Percentiles rank a stretch among this genome's conserved stretches.
These are phyloP conservation scores for Hylaea fasciaria DNA, from an alignment of 2,888 invertebrate species.

Conservation along the genomic window DNA sequence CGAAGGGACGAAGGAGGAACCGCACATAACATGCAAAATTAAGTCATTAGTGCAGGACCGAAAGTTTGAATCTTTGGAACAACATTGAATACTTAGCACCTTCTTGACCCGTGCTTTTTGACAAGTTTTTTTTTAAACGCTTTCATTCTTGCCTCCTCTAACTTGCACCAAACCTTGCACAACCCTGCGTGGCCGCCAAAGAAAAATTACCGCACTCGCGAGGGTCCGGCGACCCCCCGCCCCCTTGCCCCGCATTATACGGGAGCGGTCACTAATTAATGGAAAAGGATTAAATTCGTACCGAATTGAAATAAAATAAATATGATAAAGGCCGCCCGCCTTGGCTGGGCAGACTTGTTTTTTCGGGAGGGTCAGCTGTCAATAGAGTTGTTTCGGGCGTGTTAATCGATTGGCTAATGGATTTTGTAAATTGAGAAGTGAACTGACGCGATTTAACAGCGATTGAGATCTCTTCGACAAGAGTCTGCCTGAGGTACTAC, in stretches of 20 bases:
- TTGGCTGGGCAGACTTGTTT: constrained; percentile 52
- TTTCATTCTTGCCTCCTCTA: constrained; percentile 15
- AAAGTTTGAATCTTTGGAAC: no score
- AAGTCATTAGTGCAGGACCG: no score
- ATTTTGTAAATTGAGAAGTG: constrained; percentile 17
- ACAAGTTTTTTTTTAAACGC: no score
- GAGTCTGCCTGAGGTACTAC: no score
- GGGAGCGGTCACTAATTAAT: constrained; percentile 83
- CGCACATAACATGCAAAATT: no score
- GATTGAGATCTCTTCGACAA: no score
- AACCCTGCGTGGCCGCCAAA: constrained; percentile 67
- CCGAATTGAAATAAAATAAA: constrained; percentile 85
- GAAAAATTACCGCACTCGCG: constrained; percentile 78
- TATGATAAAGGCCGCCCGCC: constrained; percentile 77
- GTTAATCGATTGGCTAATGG: constrained; percentile 39
- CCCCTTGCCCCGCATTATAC: constrained; percentile 63
- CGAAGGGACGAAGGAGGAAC: no score
- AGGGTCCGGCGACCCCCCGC: constrained; percentile 64
- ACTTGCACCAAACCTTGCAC: constrained; percentile 46
- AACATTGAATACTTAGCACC: no score
- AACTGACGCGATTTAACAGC: not conserved
- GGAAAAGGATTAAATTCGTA: constrained; percentile 85
- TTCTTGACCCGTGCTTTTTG: no score
- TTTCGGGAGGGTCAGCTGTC: constrained; percentile 59
- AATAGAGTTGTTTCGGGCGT: constrained; percentile 57